Percentiles rank a stretch among this genome's conserved stretches.
Conservation (phyloP, 1,140 invertebrate genomes). For the Amphibalanus amphitrite region DNA sequence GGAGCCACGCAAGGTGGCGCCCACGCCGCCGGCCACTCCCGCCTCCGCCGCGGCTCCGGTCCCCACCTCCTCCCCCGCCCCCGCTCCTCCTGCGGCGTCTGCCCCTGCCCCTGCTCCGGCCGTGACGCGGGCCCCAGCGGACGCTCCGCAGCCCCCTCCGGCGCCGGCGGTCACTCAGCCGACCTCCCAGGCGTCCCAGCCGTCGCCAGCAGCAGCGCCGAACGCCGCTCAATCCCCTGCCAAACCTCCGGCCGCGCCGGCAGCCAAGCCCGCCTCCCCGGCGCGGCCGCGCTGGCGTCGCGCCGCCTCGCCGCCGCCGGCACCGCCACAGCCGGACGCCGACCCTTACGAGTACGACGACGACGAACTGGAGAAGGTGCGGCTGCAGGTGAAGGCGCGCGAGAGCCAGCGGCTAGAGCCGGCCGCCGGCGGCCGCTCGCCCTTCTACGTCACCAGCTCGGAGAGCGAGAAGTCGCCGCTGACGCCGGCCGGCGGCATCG, state of each 20-base stretch:
- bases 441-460: background rate
- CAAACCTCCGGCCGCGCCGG: too few species aligned
- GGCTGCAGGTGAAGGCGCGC: constrained; percentile 4
- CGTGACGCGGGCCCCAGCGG: too few species aligned
- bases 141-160: background rate
- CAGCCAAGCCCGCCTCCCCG: background rate
- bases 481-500: background rate
- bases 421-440: background rate
- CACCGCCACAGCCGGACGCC: background rate
- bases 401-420: background rate
- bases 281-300: background rate
- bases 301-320: background rate
- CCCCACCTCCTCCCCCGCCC: too few species aligned
- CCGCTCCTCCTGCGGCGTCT: too few species aligned
- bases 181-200: too few species aligned
- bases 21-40: too few species aligned
- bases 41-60: too few species aligned
- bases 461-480: constrained; percentile 4
- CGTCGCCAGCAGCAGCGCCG: too few species aligned
- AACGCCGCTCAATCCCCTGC: too few species aligned
- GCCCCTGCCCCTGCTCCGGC: too few species aligned
- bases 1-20: too few species aligned
- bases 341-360: background rate
- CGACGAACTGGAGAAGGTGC: constrained; percentile 4
- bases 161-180: too few species aligned